Evolutionary conservation across 2,797 vertebrate genomes (phyloP).

Genomic region (Paedocypris micromegethes): DNA sequence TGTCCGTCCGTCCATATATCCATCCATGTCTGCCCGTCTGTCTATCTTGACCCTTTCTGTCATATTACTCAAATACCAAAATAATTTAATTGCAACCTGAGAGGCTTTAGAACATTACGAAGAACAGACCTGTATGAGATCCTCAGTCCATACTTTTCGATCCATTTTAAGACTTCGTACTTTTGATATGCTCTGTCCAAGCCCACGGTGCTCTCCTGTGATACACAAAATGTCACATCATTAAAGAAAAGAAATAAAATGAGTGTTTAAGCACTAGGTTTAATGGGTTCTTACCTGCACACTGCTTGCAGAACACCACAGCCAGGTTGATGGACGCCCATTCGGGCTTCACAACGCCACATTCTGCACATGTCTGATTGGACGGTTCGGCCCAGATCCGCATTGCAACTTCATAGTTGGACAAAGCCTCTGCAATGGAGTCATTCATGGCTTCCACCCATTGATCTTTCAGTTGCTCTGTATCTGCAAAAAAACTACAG

Average conservation of each 20-base stretch:
- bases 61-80: no score
- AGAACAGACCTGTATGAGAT: constrained; percentile 80
- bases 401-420: constrained; percentile 82
- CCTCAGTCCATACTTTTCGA: constrained; percentile 90
- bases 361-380: constrained; percentile 85
- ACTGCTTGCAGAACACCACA: constrained; percentile 88
- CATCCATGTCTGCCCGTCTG: no score
- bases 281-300: constrained; percentile 72
- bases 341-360: constrained; percentile 73
- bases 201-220: constrained; percentile 85
- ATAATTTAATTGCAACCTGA: no score
- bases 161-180: constrained; percentile 97
- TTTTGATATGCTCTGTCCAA: constrained; percentile 85
- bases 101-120: background rate
- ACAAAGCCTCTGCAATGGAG: constrained; percentile 80
- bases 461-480: constrained; percentile 78
- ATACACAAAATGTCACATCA: constrained; percentile 6
- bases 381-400: constrained; percentile 77
- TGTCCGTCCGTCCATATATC: no score
- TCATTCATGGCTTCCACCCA: constrained; percentile 88
- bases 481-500: constrained; percentile 80
- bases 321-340: constrained; percentile 95
- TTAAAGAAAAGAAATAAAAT: background rate
- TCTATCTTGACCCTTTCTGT: no score
- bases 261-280: background rate